Evolutionary conservation across 2,888 invertebrate species (phyloP), one percentile per base, ranked within the genome.

Genomic region (Meiosimyza platycephala): DNA sequence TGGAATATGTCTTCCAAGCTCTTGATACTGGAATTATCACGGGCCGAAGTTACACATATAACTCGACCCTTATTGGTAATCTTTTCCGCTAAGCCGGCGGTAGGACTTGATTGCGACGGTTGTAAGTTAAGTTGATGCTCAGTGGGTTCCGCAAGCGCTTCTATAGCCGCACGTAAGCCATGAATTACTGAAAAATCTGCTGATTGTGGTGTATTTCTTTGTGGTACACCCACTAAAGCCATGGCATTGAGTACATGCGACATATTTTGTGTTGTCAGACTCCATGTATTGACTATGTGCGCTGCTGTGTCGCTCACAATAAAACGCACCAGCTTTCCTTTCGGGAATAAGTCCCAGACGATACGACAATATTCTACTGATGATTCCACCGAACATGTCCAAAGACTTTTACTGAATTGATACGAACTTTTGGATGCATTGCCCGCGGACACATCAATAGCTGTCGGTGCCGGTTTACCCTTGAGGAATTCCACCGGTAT

Each of bases 351-450:
- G 88, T 99, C 99, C 95, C 96, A 97, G 1, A 97, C 95, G 79
- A 99, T 95, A 33, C 99, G 91, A 81, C 97, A 96, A 85, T 98
- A 99, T 87, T 99, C 99, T 74, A 98, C 91, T 0, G 96, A 94
- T 1, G 96, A 94, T 89, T 99, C 99, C 0, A 98, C 95, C 78
- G 95, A 94, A 82, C 95, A 97, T 0, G 98, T 98, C 99, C 99
- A 99, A 70, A 99, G 86, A 0, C 96, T 94, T 88, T 99, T 99
- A 76, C 93, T 93, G 75, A 98, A 93, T 1, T 96, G 95, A 7
- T 94, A 92, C 13, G 51, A 48, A 16, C 62, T 71, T 33, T 72
- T 74, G 28, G 50, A 9, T 15, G 70, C 11, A 3, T 54, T 62
- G 13, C 55, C 55, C 13, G 57, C 18, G 0, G 40, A 11, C 5